Percentiles rank a stretch among this genome's conserved stretches.
phyloP scores from a whole-genome alignment of 2,113 vertebrate genomes.

The Apodemus sylvaticus region DNA sequence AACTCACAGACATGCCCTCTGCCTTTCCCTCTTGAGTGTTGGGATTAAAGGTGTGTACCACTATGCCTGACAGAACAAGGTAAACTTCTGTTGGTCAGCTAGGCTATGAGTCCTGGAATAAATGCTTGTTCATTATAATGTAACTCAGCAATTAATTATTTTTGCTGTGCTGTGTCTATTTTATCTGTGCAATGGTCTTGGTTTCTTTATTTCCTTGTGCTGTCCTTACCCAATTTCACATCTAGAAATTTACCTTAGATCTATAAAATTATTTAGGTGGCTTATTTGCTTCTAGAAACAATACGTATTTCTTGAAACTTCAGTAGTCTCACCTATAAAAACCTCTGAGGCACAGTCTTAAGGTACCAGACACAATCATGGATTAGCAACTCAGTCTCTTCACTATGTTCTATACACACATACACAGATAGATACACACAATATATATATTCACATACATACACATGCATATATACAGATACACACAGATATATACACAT shows the following conservation, averaged over 20 bases:
- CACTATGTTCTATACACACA: neutral
- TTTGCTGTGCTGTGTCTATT: neutral
- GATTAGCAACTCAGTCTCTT: conserved; percentile 3
- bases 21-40: neutral
- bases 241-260: neutral
- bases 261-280: neutral
- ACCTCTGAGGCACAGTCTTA: neutral
- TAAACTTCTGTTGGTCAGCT: neutral
- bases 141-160: neutral
- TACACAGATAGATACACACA: neutral
- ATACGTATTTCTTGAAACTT: neutral
- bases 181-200: neutral
- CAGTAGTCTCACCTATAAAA: conserved; percentile 15
- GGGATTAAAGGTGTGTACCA: neutral
- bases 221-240: neutral
- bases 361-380: neutral
- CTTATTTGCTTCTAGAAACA: conserved; percentile 32
- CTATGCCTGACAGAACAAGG: neutral
- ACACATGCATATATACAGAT: neutral
- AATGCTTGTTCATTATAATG: neutral
- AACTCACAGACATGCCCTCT: too few species aligned
- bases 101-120: neutral
- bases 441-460: neutral
- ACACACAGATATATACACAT: too few species aligned
- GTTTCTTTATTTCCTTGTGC: neutral